phyloP scores from a whole-genome alignment of 2,888 invertebrate genomes.

The Ochlodes sylvanus region DNA sequence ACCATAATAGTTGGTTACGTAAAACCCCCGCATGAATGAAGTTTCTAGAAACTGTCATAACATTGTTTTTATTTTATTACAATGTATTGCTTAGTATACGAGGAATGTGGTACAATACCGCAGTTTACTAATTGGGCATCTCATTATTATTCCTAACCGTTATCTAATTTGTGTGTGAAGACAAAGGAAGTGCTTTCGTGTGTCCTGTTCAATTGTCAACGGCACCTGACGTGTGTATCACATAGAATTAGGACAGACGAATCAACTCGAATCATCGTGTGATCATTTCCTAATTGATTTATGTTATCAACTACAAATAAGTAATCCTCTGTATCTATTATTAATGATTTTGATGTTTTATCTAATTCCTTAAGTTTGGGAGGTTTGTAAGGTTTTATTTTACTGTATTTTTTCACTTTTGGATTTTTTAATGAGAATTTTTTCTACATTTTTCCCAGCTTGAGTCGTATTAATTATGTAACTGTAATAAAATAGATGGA shows the following conservation, averaged over 20 bases:
- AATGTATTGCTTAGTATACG: slow-evolving; percentile 38
- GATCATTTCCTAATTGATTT: background rate
- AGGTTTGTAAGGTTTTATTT: no score
- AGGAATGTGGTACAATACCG: slow-evolving; percentile 41
- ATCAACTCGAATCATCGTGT: background rate
- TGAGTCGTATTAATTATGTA: no score
- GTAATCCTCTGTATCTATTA: no score
- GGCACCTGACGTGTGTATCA: slow-evolving; percentile 23
- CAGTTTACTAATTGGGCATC: slow-evolving; percentile 47
- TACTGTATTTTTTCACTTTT: no score
- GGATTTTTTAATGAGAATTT: no score
- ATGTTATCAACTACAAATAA: no score
- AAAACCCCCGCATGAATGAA: slow-evolving; percentile 16
- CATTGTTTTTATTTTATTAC: slow-evolving; percentile 12
- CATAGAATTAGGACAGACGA: slow-evolving; percentile 20
- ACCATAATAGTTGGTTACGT: background rate
- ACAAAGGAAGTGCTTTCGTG: slow-evolving; percentile 72
- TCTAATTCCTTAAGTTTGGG: no score
- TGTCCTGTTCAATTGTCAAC: slow-evolving; percentile 56
- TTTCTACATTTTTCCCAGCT: no score
- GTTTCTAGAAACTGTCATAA: slow-evolving; percentile 28
- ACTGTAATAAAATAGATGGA: no score
- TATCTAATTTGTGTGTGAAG: slow-evolving; percentile 74
- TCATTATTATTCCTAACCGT: slow-evolving; percentile 72
- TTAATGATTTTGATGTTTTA: no score